Conservation (phyloP, 2,888 invertebrate species). For the Drosophila kambysellisi region DNA sequence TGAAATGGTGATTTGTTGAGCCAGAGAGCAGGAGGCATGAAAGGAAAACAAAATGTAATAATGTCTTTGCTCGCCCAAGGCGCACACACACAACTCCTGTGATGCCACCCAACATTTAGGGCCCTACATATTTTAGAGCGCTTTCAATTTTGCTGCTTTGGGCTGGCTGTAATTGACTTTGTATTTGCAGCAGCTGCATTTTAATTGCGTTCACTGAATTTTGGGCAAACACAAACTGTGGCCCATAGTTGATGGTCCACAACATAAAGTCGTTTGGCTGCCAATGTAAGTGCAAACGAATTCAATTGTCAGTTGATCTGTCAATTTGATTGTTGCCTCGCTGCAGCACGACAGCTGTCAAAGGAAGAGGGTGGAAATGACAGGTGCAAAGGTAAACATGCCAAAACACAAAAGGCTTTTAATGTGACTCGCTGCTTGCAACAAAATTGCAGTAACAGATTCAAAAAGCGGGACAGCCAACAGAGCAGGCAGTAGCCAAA, state of each 20-base stretch:
- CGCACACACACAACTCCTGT: slow-evolving; percentile 11
- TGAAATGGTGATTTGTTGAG: slow-evolving; percentile 77
- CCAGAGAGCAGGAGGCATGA: slow-evolving; percentile 15
- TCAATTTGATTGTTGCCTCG: slow-evolving; percentile 76
- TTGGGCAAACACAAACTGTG: slow-evolving; percentile 24
- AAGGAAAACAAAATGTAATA: slow-evolving; percentile 33
- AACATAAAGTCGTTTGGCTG: slow-evolving; percentile 28
- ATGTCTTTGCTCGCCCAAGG: slow-evolving; percentile 18
- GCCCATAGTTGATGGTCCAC: slow-evolving; percentile 19
- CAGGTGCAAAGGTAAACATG: slow-evolving; percentile 59
- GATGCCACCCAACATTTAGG: slow-evolving; percentile 18
- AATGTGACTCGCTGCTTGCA: slow-evolving; percentile 76
- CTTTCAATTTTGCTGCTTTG: slow-evolving; percentile 37
- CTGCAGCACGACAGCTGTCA: slow-evolving; percentile 72
- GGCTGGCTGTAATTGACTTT: slow-evolving; percentile 61
- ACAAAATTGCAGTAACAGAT: slow-evolving; percentile 64
- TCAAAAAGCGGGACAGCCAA: slow-evolving; percentile 34
- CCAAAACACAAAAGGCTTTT: slow-evolving; percentile 72
- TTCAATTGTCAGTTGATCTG: slow-evolving; percentile 80
- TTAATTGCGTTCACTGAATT: slow-evolving; percentile 62
- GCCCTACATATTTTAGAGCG: slow-evolving; percentile 21
- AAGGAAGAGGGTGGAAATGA: slow-evolving; percentile 29
- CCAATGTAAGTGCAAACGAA: slow-evolving; percentile 57
- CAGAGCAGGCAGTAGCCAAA: slow-evolving; percentile 49
- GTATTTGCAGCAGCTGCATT: slow-evolving; percentile 68